phyloP scores from a whole-genome alignment of 2,113 vertebrate genomes.

The Chiloscyllium plagiosum region DNA sequence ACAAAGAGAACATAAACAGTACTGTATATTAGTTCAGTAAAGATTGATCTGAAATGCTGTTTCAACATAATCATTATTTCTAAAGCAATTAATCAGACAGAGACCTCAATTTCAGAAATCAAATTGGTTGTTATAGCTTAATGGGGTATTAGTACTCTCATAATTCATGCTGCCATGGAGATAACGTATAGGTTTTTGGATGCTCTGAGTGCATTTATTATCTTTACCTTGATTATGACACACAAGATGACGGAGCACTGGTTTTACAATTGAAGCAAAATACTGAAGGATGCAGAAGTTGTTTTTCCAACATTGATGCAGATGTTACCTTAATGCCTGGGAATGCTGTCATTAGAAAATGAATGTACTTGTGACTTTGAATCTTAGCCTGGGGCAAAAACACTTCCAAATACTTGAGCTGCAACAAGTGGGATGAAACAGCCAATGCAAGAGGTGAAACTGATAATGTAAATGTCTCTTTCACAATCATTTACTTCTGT shows the following conservation, averaged over 20 bases:
- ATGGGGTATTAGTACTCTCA: background rate
- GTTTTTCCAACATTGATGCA: background rate
- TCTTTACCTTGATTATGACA: background rate
- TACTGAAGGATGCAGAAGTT: background rate
- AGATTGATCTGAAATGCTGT: background rate
- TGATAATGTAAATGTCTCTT: background rate
- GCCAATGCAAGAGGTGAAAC: background rate
- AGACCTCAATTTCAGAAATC: background rate
- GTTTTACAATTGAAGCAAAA: background rate
- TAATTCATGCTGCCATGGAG: background rate
- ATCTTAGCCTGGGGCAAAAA: background rate
- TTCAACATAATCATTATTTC: background rate
- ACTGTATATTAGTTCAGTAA: background rate
- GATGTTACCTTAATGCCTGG: background rate
- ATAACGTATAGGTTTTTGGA: background rate
- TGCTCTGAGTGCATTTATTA: background rate
- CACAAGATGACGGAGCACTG: background rate
- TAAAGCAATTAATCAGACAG: background rate
- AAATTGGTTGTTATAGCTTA: background rate
- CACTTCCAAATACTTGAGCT: background rate
- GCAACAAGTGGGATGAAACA: background rate
- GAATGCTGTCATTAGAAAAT: background rate
- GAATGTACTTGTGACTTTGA: constrained; percentile 5
- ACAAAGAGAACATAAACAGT: background rate
- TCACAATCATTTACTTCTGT: background rate